Base-by-base conservation (phyloP, 2,888 invertebrate species). In the Chrysolina oricalcia region DNA sequence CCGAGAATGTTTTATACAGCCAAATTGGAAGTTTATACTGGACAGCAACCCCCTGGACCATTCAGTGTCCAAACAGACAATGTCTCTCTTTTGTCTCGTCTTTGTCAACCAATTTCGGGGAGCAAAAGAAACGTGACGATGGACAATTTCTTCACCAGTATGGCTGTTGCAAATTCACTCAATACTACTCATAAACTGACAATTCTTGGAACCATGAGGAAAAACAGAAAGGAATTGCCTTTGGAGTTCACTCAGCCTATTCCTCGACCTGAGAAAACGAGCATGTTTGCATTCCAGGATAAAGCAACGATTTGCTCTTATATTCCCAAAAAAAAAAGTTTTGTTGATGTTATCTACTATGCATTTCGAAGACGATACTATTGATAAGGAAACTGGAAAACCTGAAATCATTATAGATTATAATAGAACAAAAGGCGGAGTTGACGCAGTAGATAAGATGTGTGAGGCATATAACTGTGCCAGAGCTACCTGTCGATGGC, bases 11-110 rank as follows among this genome's bases (percentile, higher is more conserved):
- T 72, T 13, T 80, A 80, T 62, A 43, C 75, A 70, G 23, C 40
- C 5, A 80, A 80, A 48, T 62, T 80, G 11, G 79, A 80, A 56
- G 68, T 78, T 8, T 78, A 80, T 73, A 70, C 73, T 2, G 81
- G 82, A 64, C 62, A 35, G 43, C 80, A 81, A 66, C 82, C 80
- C 43, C 75, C 79, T 41, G 82, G 81, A 17, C 78, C 78, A 13
- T 81, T 79, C 67, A 59, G 46, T 10, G 40, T 15, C 72, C 43
- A 4, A 10, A 76, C 78, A 65, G 53, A 72, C 59, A 68, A 77
- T 17, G 69, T 75, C 50, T 65, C 74, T 76, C 48, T 77, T 73
- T 66, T 80, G 68, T 73, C 76, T 63, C 48, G 73, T 23, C 23
- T 76, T 46, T 27, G 23, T 19, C 40, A 67, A 21, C 75, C 73